These are phyloP conservation scores for Ochropleura leucogaster DNA, from an alignment of 2,888 invertebrate species.

Conservation along the genomic window DNA sequence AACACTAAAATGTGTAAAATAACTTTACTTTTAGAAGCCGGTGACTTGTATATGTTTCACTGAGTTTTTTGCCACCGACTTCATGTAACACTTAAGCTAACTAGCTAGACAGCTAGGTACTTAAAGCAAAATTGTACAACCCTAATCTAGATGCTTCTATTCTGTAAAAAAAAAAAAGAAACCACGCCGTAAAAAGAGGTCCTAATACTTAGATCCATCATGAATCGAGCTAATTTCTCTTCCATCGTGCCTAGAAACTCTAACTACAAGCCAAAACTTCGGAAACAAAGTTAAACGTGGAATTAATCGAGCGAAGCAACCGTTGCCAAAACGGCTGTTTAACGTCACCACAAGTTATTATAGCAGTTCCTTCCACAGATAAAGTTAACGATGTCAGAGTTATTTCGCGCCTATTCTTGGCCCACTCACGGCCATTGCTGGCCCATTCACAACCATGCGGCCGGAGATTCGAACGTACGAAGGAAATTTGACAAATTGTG, in stretches of 20 bases:
- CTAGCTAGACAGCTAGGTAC: no score
- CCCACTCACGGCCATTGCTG: slow-evolving; percentile 15
- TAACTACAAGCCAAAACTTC: slow-evolving; percentile 20
- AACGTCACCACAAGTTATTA: slow-evolving; percentile 49
- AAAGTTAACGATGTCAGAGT: slow-evolving; percentile 51
- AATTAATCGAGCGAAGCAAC: slow-evolving; percentile 46
- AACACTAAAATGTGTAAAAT: no score
- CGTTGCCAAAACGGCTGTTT: slow-evolving; percentile 53
- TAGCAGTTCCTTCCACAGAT: slow-evolving; percentile 44
- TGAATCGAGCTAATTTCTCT: slow-evolving; percentile 3
- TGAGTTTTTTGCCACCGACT: no score
- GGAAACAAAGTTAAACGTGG: slow-evolving; percentile 34
- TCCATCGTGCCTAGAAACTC: slow-evolving; percentile 6
- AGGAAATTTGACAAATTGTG: slow-evolving; percentile 41
- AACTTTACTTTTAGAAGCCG: no score
- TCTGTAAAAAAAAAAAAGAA: not conserved
- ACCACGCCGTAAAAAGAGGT: not conserved
- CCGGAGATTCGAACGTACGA: slow-evolving; percentile 49
- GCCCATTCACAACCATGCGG: slow-evolving; percentile 19
- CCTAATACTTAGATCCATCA: not conserved
- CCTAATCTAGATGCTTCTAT: not conserved
- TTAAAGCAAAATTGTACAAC: not conserved
- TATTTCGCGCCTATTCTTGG: slow-evolving; percentile 41
- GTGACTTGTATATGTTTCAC: no score
- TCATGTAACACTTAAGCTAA: no score